Evolutionary conservation across 1,140 invertebrate genomes (phyloP), one percentile per base, ranked within the genome.

Genomic region (Drosophila virilis): DNA sequence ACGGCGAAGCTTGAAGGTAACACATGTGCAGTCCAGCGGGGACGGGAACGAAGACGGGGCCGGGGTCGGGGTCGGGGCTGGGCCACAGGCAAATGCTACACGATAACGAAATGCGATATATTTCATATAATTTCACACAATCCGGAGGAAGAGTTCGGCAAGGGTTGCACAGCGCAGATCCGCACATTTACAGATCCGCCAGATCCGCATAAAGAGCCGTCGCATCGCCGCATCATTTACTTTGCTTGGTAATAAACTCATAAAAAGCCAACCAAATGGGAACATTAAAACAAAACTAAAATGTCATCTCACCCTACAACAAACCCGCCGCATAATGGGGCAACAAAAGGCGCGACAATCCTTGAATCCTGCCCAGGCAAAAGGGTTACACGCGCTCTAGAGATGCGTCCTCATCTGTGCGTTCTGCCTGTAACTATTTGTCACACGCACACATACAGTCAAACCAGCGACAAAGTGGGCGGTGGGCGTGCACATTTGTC

Each of bases 211-310:
- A 52, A 61, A 46, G 75, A 52, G 72, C 46, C 32, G 33, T 13
- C 17, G 40, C 43, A 28, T 50, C 48, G 59, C 48, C 46, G 37
- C 80, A 73, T 62, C 71, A 62, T 73, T 72, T 71, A 80, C 68
- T 72, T 72, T 68, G 65, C 59, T 54, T 62, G 81, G 79, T 91
- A 91, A 91, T 91, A 91, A 91, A 91, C 89, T 91, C 82, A 91
- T 91, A 91, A 88, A 88, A 74, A 84, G 77, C 67, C 65, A 85
- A 67, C 70, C 75, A 77, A 67, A 73, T 38, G 77, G 52, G 66
- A 54, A 86, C 84, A 88, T 89, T 89, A 90, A 88, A 88, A 88
- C 85, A 90, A 88, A 88, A 88, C 85, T 88, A 80, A 85, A 89
- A 80, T 88, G 80, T 90, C 85, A 88, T 89, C 77, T 68, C 76